A percentile compares a stretch with the other conserved stretches of the same genome.
These are phyloP conservation scores for Aromia moschata DNA, from an alignment of 2,888 invertebrate genomes.

Conservation along the genomic window DNA sequence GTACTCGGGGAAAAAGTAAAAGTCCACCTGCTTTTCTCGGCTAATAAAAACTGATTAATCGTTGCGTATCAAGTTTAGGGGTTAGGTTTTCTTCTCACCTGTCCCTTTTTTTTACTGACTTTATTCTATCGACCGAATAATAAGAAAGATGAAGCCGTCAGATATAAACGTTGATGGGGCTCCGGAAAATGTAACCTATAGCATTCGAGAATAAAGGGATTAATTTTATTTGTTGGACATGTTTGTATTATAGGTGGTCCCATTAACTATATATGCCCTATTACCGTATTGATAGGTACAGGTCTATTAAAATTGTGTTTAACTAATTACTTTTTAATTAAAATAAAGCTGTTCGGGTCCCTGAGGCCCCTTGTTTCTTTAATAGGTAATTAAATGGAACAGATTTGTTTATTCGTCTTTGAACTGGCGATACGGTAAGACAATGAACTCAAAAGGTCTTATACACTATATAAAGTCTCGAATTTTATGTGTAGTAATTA, in stretches of 20 bases:
- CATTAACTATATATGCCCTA: not conserved
- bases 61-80: too few species aligned
- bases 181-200: not conserved
- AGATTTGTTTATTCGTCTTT: too few species aligned
- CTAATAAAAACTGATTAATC: slow-evolving; percentile 31
- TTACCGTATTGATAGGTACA: not conserved
- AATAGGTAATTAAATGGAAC: not conserved
- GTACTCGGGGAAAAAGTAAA: slow-evolving; percentile 31
- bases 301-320: not conserved
- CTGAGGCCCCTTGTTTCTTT: not conserved
- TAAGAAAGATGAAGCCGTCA: slow-evolving; percentile 30
- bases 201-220: not conserved
- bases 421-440: too few species aligned
- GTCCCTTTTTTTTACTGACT: slow-evolving; percentile 32
- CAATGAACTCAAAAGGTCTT: too few species aligned
- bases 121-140: slow-evolving; percentile 31
- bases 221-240: not conserved
- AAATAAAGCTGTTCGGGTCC: not conserved
- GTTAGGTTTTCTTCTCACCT: slow-evolving; percentile 30
- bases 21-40: slow-evolving; percentile 28
- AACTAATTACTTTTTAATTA: slow-evolving; percentile 1
- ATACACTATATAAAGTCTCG: too few species aligned
- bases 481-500: too few species aligned
- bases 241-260: not conserved
- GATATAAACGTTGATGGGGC: slow-evolving; percentile 4